Conservation (phyloP, 2,888 invertebrate genomes). For the Drosophila formosana region DNA sequence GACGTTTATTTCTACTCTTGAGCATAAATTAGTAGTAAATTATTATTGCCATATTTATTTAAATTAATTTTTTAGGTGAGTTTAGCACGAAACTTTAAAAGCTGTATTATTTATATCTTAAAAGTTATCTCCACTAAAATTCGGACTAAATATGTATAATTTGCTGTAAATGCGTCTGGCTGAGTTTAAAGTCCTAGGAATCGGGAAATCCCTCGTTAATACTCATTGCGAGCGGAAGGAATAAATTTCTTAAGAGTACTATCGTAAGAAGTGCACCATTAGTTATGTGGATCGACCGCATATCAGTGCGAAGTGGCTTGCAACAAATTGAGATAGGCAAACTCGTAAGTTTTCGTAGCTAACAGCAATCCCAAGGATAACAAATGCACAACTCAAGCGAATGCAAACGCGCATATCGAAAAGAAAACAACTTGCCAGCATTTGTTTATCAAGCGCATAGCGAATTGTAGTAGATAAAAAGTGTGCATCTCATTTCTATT, state of each 20-base stretch:
- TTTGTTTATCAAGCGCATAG: conserved; percentile 5
- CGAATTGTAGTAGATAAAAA: neutral
- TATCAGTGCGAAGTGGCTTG: neutral
- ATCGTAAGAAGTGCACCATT: neutral
- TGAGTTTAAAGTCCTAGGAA: neutral
- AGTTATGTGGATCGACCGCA: neutral
- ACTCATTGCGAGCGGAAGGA: neutral
- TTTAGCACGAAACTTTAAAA: too few species aligned
- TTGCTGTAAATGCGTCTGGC: too few species aligned
- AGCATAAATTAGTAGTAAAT: too few species aligned
- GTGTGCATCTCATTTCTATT: conserved; percentile 8
- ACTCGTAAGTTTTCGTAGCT: neutral
- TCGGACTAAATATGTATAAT: too few species aligned
- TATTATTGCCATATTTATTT: too few species aligned
- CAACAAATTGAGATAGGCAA: neutral
- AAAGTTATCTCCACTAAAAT: too few species aligned
- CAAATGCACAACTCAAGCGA: neutral
- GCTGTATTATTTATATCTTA: too few species aligned
- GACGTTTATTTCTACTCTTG: too few species aligned
- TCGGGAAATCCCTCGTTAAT: neutral
- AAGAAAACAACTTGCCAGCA: conserved; percentile 7
- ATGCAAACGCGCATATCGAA: neutral
- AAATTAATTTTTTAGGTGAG: too few species aligned
- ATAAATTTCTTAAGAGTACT: neutral
- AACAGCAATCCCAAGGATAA: neutral